Evolutionary conservation across 2,888 invertebrate genomes (phyloP), one percentile per base, ranked within the genome.

Genomic region (Tineola bisselliella): DNA sequence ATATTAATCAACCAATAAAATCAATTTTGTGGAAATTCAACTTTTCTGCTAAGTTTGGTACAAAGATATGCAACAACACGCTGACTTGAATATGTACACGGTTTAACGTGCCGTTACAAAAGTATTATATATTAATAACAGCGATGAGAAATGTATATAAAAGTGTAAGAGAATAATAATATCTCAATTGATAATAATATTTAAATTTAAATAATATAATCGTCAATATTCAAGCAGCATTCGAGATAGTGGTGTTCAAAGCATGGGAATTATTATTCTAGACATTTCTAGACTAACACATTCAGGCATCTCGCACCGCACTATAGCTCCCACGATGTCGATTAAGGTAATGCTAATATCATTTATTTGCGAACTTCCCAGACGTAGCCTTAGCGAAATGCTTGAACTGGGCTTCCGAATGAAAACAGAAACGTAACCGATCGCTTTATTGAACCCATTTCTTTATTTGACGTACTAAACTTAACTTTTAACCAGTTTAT

Each of bases 261-360:
- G 76, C 78, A 77, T 77, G 77, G 77, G 78, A 76, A 79, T 79
- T 74, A 77, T 68, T 74, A 70, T 66, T 68, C 67, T 68, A 75
- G 70, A 61, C 57, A 67, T 25, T 54, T 25, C 19, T 54, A 54
- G 54, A 54, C 48, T 48, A 48, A 48, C 48, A 66, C 67, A 67
- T 69, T 70, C 67, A 13, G 69, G 58, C 58, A 68, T 70, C 69
- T 67, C 64, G 68, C 67, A 64, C 64, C 62, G 62, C 60, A 68
- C 57, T 73, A 68, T 66, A 52, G 71, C 71, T 77, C 79, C 80
- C 80, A 71, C 68, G 78, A 72, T 76, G 81, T 77, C 79, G 78
- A 81, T 84, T 82, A 82, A 73, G 74, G 73, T 75, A 74, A 81
- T 77, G 79, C 77, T 81, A 81, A 83, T 79, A 78, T 70, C 76